These are phyloP conservation scores for Sthenelais limicola DNA, from an alignment of 2,888 invertebrate genomes.

Conservation along the genomic window DNA sequence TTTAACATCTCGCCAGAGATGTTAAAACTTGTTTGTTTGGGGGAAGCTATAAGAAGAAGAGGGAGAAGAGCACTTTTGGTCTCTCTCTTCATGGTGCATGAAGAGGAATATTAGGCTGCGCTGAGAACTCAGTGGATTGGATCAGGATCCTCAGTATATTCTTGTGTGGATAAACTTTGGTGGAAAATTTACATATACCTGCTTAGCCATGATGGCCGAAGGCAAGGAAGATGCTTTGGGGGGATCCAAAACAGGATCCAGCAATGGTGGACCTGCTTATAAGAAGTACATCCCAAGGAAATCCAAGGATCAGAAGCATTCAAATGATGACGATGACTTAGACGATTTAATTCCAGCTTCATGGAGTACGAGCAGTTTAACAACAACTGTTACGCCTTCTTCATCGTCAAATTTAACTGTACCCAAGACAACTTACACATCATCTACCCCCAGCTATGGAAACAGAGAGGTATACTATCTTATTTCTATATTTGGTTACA, in stretches of 20 bases:
- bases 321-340: constrained; percentile 1
- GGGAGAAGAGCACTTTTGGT: too few relatives aligned
- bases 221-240: not conserved
- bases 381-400: not conserved
- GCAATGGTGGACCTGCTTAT: not conserved
- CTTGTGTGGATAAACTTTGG: not conserved
- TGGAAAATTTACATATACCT: not conserved
- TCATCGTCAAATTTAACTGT: not conserved
- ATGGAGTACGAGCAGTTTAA: too few relatives aligned
- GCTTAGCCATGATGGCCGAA: constrained; percentile 8
- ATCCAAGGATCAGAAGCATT: not conserved
- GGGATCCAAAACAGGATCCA: not conserved
- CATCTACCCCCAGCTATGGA: not conserved
- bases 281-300: not conserved
- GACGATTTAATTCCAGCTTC: not conserved
- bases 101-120: too few relatives aligned
- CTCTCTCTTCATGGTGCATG: too few relatives aligned
- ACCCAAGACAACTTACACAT: not conserved
- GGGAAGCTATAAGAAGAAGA: too few relatives aligned
- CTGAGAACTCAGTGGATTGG: not conserved
- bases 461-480: constrained; percentile 3
- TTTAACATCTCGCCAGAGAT: not conserved
- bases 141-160: too few relatives aligned
- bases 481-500: not conserved
- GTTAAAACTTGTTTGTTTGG: not conserved